Conservation (phyloP, 2,797 vertebrate genomes). For the Eupleurogrammus muticus region DNA sequence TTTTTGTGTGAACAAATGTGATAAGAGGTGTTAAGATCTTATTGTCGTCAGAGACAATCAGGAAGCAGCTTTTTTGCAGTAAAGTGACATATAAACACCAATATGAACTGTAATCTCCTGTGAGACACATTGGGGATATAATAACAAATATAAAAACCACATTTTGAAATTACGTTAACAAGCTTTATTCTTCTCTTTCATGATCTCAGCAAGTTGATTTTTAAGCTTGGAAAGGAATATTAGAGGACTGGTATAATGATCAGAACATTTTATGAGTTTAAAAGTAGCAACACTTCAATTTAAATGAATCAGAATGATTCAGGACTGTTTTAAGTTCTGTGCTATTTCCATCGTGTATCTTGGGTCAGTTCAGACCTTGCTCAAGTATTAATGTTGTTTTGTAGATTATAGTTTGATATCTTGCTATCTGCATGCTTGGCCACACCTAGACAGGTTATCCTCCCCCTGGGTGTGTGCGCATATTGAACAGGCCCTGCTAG, state of each 20-base stretch:
- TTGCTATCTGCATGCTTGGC: slow-evolving; percentile 17
- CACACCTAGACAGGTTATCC: slow-evolving; percentile 73
- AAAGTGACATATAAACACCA: neutral
- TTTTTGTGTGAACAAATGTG: neutral
- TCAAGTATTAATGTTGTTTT: neutral
- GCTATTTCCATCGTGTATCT: neutral
- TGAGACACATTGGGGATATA: too few relatives aligned
- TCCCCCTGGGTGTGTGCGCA: slow-evolving; percentile 31
- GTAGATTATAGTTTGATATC: slow-evolving; percentile 15
- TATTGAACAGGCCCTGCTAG: slow-evolving; percentile 15
- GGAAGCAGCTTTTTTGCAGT: too few relatives aligned
- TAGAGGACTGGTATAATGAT: too few relatives aligned
- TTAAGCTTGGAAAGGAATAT: too few relatives aligned
- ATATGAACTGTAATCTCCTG: neutral
- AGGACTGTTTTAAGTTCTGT: too few relatives aligned
- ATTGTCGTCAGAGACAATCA: neutral
- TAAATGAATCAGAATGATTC: neutral
- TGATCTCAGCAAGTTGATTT: neutral
- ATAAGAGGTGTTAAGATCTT: neutral
- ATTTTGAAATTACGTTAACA: too few relatives aligned
- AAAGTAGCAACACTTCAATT: too few relatives aligned
- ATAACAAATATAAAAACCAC: too few relatives aligned
- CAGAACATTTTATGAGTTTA: too few relatives aligned
- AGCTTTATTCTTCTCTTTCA: neutral
- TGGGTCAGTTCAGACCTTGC: neutral